phyloP scores from a whole-genome alignment of 1,140 invertebrate species.

The Eupristina koningsbergeri region DNA sequence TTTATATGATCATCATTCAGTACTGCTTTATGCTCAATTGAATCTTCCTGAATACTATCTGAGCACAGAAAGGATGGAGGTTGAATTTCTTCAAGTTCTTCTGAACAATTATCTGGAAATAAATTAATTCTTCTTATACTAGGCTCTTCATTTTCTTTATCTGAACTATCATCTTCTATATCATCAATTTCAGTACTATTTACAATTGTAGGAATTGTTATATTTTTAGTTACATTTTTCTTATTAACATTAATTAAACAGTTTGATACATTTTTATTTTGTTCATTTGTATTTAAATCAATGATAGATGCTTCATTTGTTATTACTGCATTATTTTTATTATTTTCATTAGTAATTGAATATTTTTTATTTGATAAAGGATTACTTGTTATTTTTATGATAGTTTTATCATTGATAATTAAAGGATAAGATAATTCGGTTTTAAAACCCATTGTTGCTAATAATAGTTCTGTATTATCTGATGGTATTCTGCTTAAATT shows the following conservation, averaged over 20 bases:
- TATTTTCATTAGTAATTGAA: background rate
- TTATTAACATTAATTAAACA: background rate
- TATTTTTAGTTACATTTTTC: background rate
- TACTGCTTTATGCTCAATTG: background rate
- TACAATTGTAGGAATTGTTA: background rate
- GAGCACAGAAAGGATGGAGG: constrained; percentile 45
- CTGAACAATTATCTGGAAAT: constrained; percentile 15
- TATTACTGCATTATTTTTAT: background rate
- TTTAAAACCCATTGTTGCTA: constrained; percentile 44
- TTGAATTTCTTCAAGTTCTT: constrained; percentile 45
- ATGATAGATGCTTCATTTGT: background rate
- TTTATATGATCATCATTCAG: background rate
- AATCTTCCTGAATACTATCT: constrained; percentile 33
- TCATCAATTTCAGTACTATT: background rate
- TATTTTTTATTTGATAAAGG: constrained; percentile 20
- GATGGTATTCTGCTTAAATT: constrained; percentile 37
- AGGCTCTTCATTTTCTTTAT: constrained; percentile 17
- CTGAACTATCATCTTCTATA: background rate
- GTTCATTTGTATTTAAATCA: background rate
- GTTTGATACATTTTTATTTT: background rate
- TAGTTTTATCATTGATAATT: constrained; percentile 43
- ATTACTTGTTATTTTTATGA: constrained; percentile 29
- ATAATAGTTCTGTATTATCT: constrained; percentile 36
- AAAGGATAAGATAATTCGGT: constrained; percentile 29
- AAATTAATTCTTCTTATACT: background rate